These are phyloP conservation scores for Melanotaenia maccullochi DNA, from an alignment of 2,797 vertebrate species.

Conservation along the genomic window DNA sequence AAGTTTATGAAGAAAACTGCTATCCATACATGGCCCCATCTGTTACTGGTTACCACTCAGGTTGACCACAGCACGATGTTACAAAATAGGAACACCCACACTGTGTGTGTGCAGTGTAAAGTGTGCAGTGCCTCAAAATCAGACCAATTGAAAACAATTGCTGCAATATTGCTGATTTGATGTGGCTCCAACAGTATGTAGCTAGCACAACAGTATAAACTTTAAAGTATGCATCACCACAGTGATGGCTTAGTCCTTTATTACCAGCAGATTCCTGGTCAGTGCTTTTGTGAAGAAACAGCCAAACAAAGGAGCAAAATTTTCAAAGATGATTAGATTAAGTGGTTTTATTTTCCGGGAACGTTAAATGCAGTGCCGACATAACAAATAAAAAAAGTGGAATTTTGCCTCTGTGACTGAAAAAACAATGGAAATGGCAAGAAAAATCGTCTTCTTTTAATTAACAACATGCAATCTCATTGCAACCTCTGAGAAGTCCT, in stretches of 20 bases:
- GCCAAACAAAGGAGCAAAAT: conserved; percentile 7
- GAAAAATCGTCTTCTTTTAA: background rate
- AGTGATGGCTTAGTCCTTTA: conserved; percentile 19
- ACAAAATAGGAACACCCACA: conserved; percentile 13
- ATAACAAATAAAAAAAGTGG: background rate
- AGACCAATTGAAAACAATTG: conserved; percentile 36
- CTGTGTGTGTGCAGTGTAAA: background rate
- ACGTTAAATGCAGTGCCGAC: background rate
- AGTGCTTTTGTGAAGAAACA: conserved; percentile 21
- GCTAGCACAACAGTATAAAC: conserved; percentile 24
- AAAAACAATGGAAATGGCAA: background rate
- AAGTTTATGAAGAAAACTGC: conserved; percentile 1
- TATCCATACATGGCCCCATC: conserved; percentile 22
- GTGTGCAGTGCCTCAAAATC: conserved; percentile 21
- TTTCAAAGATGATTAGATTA: conserved; percentile 6
- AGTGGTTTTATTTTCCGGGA: conserved; percentile 11
- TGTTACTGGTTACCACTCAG: conserved; percentile 32
- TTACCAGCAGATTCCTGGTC: conserved; percentile 21
- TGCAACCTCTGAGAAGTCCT: background rate
- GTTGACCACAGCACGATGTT: conserved; percentile 28
- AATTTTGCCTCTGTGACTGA: background rate
- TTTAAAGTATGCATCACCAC: conserved; percentile 21
- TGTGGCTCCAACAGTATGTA: conserved; percentile 41
- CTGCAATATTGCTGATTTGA: conserved; percentile 47
- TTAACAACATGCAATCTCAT: background rate